Evolutionary conservation across 2,888 invertebrate species (phyloP).

Genomic region (Drosophila birchii): DNA sequence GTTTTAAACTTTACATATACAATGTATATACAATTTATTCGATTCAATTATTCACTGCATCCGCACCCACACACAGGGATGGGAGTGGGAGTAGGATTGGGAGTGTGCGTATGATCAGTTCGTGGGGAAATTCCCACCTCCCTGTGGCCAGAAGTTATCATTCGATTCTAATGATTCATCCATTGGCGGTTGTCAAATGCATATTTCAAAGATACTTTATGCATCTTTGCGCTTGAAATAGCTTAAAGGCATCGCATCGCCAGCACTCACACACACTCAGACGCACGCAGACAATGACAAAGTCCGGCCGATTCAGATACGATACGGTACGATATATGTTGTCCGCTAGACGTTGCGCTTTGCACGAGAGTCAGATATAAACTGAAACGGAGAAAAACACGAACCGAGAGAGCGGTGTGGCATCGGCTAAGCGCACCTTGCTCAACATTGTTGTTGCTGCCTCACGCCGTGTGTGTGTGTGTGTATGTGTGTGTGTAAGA

Average conservation of each 20-base stretch:
- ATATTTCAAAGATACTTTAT: constrained; percentile 23
- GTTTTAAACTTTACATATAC: constrained; percentile 19
- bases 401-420: constrained; percentile 49
- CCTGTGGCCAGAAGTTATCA: background rate
- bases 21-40: constrained; percentile 8
- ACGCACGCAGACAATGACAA: constrained; percentile 48
- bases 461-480: constrained; percentile 11
- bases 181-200: constrained; percentile 34
- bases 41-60: constrained; percentile 28
- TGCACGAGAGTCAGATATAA: constrained; percentile 82
- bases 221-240: constrained; percentile 40
- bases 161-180: constrained; percentile 29
- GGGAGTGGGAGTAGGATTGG: constrained; percentile 1
- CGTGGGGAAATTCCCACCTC: background rate
- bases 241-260: constrained; percentile 26
- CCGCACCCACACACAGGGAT: constrained; percentile 21
- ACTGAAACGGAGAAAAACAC: constrained; percentile 72
- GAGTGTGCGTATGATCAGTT: constrained; percentile 13
- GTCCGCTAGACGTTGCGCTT: constrained; percentile 76
- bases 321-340: constrained; percentile 53
- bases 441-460: constrained; percentile 69
- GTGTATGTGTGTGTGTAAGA: constrained; percentile 6
- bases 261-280: constrained; percentile 24
- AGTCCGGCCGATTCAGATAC: constrained; percentile 35
- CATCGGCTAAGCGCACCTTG: constrained; percentile 78